Percentiles rank a stretch among this genome's conserved stretches.
phyloP scores from a whole-genome alignment of 1,140 invertebrate species.

The Epicauta chinensis region DNA sequence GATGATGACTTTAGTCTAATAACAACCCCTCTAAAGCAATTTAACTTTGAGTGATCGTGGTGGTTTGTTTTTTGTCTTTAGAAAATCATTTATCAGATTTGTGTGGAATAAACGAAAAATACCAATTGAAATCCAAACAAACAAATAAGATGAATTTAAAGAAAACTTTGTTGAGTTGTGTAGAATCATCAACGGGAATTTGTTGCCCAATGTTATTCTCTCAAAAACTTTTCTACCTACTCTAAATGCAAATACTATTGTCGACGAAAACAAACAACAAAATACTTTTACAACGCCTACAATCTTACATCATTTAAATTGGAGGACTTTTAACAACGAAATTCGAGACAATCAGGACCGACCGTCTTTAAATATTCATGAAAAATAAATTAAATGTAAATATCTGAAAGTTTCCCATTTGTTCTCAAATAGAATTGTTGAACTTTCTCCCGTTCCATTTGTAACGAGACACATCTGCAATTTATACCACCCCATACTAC shows the following conservation, averaged over 20 bases:
- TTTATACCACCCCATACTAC: conserved; percentile 28
- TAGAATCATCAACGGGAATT: too few relatives aligned
- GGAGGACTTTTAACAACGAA: conserved; percentile 4
- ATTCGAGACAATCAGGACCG: conserved; percentile 11
- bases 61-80: too few relatives aligned
- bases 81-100: too few relatives aligned
- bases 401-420: conserved; percentile 7
- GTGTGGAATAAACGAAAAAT: too few relatives aligned
- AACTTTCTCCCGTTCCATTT: conserved; percentile 9
- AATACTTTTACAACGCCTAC: conserved; percentile 18
- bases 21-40: too few relatives aligned
- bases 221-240: conserved; percentile 21
- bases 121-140: too few relatives aligned
- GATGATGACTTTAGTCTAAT: too few relatives aligned
- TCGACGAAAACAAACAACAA: conserved; percentile 17
- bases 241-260: conserved; percentile 24
- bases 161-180: too few relatives aligned
- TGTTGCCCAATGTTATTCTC: conserved; percentile 4
- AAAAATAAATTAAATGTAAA: conserved; percentile 18
- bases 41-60: too few relatives aligned
- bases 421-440: conserved; percentile 5
- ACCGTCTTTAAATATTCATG: conserved; percentile 15
- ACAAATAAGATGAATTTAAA: too few relatives aligned
- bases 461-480: conserved; percentile 29
- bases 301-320: conserved; percentile 5